A percentile compares a stretch with the other conserved stretches of the same genome.
Conservation (phyloP, 2,113 vertebrate species). For the Poeciliopsis retropinna region DNA sequence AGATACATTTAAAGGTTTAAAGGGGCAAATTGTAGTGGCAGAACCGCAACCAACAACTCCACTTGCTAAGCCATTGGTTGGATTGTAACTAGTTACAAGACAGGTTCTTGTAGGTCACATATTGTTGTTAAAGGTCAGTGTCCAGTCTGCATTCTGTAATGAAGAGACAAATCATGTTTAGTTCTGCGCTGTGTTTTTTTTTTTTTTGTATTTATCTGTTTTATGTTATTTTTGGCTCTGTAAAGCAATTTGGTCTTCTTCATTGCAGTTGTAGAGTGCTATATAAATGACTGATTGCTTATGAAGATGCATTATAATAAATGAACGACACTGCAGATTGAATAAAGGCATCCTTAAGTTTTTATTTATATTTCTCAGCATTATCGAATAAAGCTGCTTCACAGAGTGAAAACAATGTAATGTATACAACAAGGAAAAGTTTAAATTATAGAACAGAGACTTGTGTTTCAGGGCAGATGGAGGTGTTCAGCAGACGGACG, state of each 20-base stretch:
- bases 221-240: too few relatives aligned
- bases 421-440: conserved; percentile 58
- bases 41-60: neutral
- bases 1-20: neutral
- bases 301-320: neutral
- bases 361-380: conserved; percentile 69
- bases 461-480: neutral
- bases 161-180: neutral
- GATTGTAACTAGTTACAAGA: too few relatives aligned
- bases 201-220: too few relatives aligned
- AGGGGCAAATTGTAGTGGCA: neutral
- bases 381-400: conserved; percentile 56
- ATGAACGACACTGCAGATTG: neutral
- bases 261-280: too few relatives aligned
- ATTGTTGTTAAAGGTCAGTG: too few relatives aligned
- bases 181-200: too few relatives aligned
- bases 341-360: conserved; percentile 39
- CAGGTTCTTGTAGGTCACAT: too few relatives aligned
- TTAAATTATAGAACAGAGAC: conserved; percentile 61
- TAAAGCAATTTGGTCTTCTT: too few relatives aligned
- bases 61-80: too few relatives aligned
- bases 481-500: conserved; percentile 90
- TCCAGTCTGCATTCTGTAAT: neutral
- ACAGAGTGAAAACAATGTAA: conserved; percentile 23
- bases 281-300: too few relatives aligned